Evolutionary conservation across 2,797 vertebrate genomes (phyloP), one percentile per base, ranked within the genome.

Genomic region (Odontamblyopus rebecca): DNA sequence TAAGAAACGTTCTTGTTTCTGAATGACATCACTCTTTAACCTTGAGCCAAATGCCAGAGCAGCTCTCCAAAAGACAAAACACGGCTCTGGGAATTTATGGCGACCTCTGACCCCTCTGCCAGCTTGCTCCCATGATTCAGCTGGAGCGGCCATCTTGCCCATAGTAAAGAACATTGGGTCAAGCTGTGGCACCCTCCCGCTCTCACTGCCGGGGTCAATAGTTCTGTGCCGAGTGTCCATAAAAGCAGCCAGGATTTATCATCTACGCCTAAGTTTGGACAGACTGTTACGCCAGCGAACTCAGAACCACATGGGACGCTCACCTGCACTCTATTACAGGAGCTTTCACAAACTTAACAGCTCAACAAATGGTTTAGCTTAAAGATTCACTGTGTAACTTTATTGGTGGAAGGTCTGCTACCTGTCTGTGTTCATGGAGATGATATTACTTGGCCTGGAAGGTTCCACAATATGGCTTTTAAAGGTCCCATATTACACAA

Each of bases 31-130:
- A 11, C n/a, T 44, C 63, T 48, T 32, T 61, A 66, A 82, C 69
- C 68, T 74, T 67, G 68, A 73, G 63, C 63, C 32, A 5, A 44
- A 72, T 57, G 68, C 7, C 59, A 69, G 67, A 38, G 71, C 65
- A 59, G 32, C 67, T 69, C 69, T 44, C 27, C 38, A 65, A 4
- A 0, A 69, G 69, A 30, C 65, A 82, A 77, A 75, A 73, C 50
- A 60, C 1, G n/a, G 75, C 59, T 65, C 73, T 48, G 8, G 60
- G 86, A 82, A 88, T 85, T 61, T 84, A 84, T 65, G 70, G 77
- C 72, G 77, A 86, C 85, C 86, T 82, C 59, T 83, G 30, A 86
- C 78, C 80, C 76, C 29, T 11, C 57, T 74, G 70, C 59, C 69
- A 69, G 27, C 62, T 27, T 77, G 61, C 65, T 44, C 64, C 67